Percentiles rank a stretch among this genome's conserved stretches.
These are phyloP conservation scores for Serranus cabrilla DNA, from an alignment of 2,797 vertebrate species.

Conservation along the genomic window DNA sequence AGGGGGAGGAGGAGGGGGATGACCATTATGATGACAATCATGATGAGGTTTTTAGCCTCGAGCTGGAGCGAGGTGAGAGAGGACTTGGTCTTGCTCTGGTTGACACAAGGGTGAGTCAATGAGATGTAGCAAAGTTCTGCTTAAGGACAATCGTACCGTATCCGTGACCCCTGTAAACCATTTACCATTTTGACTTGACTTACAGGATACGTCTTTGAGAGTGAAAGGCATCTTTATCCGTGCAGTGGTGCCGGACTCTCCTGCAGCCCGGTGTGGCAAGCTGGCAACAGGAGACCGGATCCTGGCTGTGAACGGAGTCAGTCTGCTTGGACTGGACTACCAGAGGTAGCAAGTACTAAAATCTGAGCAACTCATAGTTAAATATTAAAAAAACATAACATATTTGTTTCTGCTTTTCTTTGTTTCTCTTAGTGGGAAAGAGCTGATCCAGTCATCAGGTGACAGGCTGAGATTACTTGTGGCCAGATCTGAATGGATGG, in stretches of 20 bases:
- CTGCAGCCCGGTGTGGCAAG: constrained; percentile 79
- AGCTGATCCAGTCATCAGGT: constrained; percentile 85
- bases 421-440: constrained; percentile 76
- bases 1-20: constrained; percentile 51
- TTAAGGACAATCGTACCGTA: no score
- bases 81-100: constrained; percentile 85
- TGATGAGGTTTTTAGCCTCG: constrained; percentile 84
- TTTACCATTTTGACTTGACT: constrained; percentile 9
- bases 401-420: background rate
- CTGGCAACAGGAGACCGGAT: constrained; percentile 84
- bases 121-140: background rate
- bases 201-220: constrained; percentile 76
- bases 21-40: constrained; percentile 56
- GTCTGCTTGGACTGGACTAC: constrained; percentile 82
- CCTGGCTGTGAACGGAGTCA: constrained; percentile 87
- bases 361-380: background rate
- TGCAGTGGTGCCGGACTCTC: constrained; percentile 83
- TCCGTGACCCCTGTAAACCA: no score
- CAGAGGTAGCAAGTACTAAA: constrained; percentile 64
- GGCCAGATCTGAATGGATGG: constrained; percentile 72
- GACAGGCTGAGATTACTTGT: constrained; percentile 81
- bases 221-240: constrained; percentile 84
- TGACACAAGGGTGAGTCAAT: constrained; percentile 82
- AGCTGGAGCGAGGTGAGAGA: constrained; percentile 80
- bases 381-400: no score